phyloP scores from a whole-genome alignment of 30 jellyfish, hydroid and myxozoan genomes.

The Pelagia noctiluca region DNA sequence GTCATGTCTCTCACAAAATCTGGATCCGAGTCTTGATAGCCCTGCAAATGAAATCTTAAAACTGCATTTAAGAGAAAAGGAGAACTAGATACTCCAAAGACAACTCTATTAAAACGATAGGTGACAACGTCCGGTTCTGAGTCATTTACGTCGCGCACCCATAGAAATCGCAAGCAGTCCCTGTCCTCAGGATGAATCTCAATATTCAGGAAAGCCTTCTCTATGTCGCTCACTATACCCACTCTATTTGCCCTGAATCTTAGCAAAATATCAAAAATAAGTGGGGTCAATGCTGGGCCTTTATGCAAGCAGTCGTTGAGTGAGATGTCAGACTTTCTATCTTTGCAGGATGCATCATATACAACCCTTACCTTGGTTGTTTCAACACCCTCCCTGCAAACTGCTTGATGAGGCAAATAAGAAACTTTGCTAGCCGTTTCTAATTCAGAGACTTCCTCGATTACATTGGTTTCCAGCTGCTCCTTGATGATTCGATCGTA shows the following conservation, averaged over 20 bases:
- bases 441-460: conserved; percentile 13
- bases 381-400: conserved; percentile 4
- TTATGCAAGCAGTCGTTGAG: conserved; percentile 33
- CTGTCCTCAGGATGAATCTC: conserved; percentile 45
- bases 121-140: conserved; percentile 4
- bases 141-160: conserved; percentile 17
- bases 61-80: conserved; percentile 41
- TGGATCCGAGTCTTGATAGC: conserved; percentile 9
- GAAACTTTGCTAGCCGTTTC: conserved; percentile 22
- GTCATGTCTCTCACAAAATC: conserved; percentile 11
- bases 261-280: neutral
- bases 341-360: conserved; percentile 33
- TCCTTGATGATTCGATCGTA: conserved; percentile 9
- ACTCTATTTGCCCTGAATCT: conserved; percentile 21
- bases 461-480: conserved; percentile 24
- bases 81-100: conserved; percentile 27
- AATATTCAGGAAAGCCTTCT: conserved; percentile 32
- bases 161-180: conserved; percentile 13
- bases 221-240: conserved; percentile 32
- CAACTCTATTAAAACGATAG: conserved; percentile 40
- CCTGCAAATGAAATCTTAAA: conserved; percentile 17
- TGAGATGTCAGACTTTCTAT: neutral
- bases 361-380: conserved; percentile 51
- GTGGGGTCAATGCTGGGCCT: conserved; percentile 34
- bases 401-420: conserved; percentile 66